Conservation (phyloP, 2,113 vertebrate species). For the Abramis brama region DNA sequence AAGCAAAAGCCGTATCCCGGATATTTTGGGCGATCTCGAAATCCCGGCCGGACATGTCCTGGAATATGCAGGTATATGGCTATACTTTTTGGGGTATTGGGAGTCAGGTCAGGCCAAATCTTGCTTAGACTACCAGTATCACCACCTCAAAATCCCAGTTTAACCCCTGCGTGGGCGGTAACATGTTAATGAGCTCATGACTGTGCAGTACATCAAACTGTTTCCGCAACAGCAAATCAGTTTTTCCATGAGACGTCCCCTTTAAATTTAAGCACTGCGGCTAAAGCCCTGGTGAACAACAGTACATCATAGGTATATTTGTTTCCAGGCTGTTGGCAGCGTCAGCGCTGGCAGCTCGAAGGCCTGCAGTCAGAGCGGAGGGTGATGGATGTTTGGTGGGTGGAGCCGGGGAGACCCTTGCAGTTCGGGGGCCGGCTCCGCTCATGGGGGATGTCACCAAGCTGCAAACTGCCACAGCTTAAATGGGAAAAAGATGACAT, state of each 20-base stretch:
- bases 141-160: too few relatives aligned
- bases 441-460: slow-evolving; percentile 44
- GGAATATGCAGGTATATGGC: too few relatives aligned
- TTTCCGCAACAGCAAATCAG: not conserved
- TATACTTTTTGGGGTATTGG: too few relatives aligned
- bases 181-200: not conserved
- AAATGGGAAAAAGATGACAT: slow-evolving; percentile 72
- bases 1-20: too few relatives aligned
- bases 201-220: not conserved
- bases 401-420: slow-evolving; percentile 29
- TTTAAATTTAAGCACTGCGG: not conserved
- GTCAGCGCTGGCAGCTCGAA: not conserved
- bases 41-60: too few relatives aligned
- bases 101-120: too few relatives aligned
- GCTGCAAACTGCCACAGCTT: slow-evolving; percentile 71
- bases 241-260: not conserved
- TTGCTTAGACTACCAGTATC: too few relatives aligned
- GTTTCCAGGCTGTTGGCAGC: slow-evolving; percentile 12
- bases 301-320: slow-evolving; percentile 14
- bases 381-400: slow-evolving; percentile 45
- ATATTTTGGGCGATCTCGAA: too few relatives aligned
- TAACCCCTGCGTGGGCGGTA: too few relatives aligned
- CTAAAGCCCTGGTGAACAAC: not conserved
- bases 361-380: slow-evolving; percentile 17
- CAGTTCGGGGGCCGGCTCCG: slow-evolving; percentile 15